Evolutionary conservation across 2,113 vertebrate genomes (phyloP), one percentile per base, ranked within the genome.

Genomic region (Siphamia tubifer): DNA sequence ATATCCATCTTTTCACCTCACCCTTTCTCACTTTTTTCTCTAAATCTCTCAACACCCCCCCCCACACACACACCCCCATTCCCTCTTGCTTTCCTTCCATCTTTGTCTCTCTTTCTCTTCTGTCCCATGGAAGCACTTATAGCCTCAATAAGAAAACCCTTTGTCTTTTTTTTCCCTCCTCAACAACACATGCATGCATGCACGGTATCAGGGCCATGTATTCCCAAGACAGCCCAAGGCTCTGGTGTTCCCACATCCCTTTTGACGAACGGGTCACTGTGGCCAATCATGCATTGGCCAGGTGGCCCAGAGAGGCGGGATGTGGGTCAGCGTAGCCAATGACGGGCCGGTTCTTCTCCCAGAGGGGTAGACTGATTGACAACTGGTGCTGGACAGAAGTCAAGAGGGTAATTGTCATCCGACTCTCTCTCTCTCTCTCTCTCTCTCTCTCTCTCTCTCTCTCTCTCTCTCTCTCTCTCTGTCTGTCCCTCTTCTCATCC

Each of bases 281-380:
- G 85, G 79, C 91, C 91, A 92, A 93, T 91, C 89, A 73, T 31
- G 61, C 74, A 53, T 67, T 77, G 85, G 83, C 87, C 80, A 84
- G 61, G 58, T 20, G 42, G 83, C 90, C 76, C 82, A 51, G 52
- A 62, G 79, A 85, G 87, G 89, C 80, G 77, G 89, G 84, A 85
- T 62, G 52, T 82, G 78, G 74, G 85, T 70, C 79, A 56, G 13
- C 0, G 36, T 67, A 63, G 65, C 85, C 85, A 87, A 88, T 87
- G 67, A 87, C 19, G 47, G 20, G 17, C 48, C 6, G 60, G 9
- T 32, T 51, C 27, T 68, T 21, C 1, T 54, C 81, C 74, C 81
- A 23, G 16, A 39, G 81, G 80, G 65, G 31, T 38, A 11, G 49
- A 23, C 45, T 85, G 83, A 90, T 69, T 90, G 92, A 89, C 89